Base-by-base conservation (phyloP, 2,888 invertebrate genomes). In the Campoplex capitator region DNA sequence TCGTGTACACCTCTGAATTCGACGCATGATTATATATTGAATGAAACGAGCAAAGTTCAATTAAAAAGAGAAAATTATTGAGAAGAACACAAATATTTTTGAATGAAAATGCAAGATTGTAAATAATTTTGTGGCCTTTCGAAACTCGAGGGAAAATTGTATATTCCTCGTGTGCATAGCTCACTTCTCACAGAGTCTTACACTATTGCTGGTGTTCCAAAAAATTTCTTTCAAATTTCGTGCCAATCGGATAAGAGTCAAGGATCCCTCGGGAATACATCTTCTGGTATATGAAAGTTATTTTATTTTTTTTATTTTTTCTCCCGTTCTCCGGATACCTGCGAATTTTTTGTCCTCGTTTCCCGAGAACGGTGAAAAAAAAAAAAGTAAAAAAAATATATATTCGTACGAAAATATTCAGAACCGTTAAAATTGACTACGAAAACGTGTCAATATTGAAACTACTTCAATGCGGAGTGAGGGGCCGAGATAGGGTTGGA, bases 371-470 rank as follows among this genome's bases (percentile, higher is more conserved):
- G 23, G 16, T 58, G 42, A 45, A 56, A 79, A 79, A 56, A 75
- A 18, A 65, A 3, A 38, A 3, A 38, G 6, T 0, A 38, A 3
- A 38, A 3, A 38, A 38, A 38, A 38, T 38, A 4, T 38, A 38
- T 42, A 67, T 65, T n/a, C 6, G 35, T 51, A 35, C 35, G 51
- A 32, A 77, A 77, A 77, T 62, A 77, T 65, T 32, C 38, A 32
- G 56, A 70, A 79, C 56, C 58, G 48, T 35, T 32, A 35, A 56
- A 70, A 78, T 54, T 38, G 54, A 51, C 67, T 67, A 54, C 68
- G 78, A 45, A 58, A 79, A 79, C 56, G 42, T 32, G 70, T 70
- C 70, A 70, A 79, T 79, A 79, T 79, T 79, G 79, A 79, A 79
- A 79, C 42, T 35, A 67, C 70, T 70, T 79, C 38, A 18, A 54